A percentile compares a stretch with the other conserved stretches of the same genome.
phyloP scores from a whole-genome alignment of 2,113 vertebrate genomes.

The Pachycephala philippinensis region DNA sequence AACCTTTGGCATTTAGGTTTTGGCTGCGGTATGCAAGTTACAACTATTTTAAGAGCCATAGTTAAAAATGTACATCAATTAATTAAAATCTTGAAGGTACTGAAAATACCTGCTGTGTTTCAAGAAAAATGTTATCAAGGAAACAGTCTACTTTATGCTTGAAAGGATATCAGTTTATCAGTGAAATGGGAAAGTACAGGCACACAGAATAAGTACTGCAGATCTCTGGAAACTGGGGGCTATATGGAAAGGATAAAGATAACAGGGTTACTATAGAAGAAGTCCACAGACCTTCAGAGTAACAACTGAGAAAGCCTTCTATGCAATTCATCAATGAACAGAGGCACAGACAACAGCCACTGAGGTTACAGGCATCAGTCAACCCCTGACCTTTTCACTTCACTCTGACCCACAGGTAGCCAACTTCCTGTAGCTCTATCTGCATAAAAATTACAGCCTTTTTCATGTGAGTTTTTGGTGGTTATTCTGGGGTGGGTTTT shows the following conservation, averaged over 20 bases:
- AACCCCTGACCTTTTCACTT: neutral
- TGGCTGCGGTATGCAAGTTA: neutral
- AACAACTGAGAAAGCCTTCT: neutral
- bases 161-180: neutral
- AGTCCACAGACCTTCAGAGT: neutral
- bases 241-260: neutral
- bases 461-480: neutral
- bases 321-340: neutral
- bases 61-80: neutral
- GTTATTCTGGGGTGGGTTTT: neutral
- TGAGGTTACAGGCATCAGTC: neutral
- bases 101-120: neutral
- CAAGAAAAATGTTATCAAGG: neutral
- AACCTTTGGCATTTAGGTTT: neutral
- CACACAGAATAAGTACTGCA: neutral
- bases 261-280: neutral
- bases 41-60: neutral
- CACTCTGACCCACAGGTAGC: accelerated
- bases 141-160: neutral
- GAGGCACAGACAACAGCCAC: neutral
- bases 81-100: neutral
- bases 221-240: neutral
- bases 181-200: neutral
- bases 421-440: neutral
- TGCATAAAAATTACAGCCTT: neutral